Conservation (phyloP, 2,888 invertebrate species). For the Thumatha senex region DNA sequence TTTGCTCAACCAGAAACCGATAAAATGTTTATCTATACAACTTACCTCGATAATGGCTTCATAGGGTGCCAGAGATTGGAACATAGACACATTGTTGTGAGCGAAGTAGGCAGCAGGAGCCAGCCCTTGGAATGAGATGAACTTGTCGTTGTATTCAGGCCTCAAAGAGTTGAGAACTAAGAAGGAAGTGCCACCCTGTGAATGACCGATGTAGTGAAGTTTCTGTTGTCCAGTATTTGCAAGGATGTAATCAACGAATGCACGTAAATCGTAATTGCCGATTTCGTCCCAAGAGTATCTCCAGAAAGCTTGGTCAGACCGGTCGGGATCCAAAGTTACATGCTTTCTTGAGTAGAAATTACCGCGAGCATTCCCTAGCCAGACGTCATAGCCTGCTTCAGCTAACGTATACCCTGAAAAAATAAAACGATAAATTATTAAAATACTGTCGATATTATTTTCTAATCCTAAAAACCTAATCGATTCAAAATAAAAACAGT, state of each 20-base stretch:
- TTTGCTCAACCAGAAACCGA: too few species aligned
- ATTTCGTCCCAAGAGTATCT: constrained; percentile 65
- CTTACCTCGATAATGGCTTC: constrained; percentile 51
- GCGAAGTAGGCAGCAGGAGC: constrained; percentile 62
- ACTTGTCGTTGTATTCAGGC: constrained; percentile 61
- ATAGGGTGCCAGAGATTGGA: constrained; percentile 37
- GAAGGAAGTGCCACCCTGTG: constrained; percentile 66
- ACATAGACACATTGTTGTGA: constrained; percentile 42
- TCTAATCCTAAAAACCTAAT: too few species aligned
- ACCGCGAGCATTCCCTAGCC: constrained; percentile 91
- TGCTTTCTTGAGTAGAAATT: constrained; percentile 83
- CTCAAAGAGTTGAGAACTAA: constrained; percentile 60
- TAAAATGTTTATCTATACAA: too few species aligned
- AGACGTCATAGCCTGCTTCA: constrained; percentile 87
- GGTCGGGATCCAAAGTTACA: constrained; percentile 43
- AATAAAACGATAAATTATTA: not conserved
- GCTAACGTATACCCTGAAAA: constrained; percentile 71
- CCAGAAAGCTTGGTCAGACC: constrained; percentile 49
- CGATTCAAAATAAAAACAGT: not conserved
- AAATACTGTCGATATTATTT: not conserved
- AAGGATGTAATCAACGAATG: constrained; percentile 52
- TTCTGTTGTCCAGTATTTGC: constrained; percentile 43
- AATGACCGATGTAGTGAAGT: constrained; percentile 66
- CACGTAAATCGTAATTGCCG: constrained; percentile 55
- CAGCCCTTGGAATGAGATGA: constrained; percentile 63